Base-by-base conservation (phyloP, 1,140 invertebrate genomes). In the Drosophila chauvacae region DNA sequence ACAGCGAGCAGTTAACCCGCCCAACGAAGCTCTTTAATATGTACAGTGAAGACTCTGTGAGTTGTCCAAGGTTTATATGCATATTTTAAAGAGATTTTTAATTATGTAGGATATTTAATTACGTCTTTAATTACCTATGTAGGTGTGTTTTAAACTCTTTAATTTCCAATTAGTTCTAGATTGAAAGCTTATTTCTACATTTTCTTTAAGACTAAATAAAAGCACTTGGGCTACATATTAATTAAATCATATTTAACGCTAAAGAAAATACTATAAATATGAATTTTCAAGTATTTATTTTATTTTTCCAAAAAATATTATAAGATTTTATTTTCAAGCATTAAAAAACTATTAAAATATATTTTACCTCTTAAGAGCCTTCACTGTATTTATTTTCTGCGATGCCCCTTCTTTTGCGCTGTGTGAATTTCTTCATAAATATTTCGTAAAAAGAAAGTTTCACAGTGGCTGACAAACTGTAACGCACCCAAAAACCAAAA, bases 401-500 rank as follows among this genome's bases (percentile, higher is more conserved):
- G 33, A 50, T 69, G 51, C 57, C 60, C 60, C 60, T 74, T 39
- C 51, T 55, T 37, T 39, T 44, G 56, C 53, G 37, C 44, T 62
- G 28, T 42, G 63, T 50, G 51, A 88, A 79, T 87, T 87, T 87
- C 84, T 86, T 77, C 63, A 86, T 83, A 87, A 86, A 82, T 76
- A 87, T 87, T 87, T 86, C 35, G 80, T 87, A 77, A 87, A 87
- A 87, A 87, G 83, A 87, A 87, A 87, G 84, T 87, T 88, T 79
- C 61, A 60, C 85, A 87, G 77, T 88, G 64, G 55, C 84, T 87
- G 68, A 47, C 64, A 87, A 87, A 87, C 84, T 87, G 84, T 80
- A 78, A 87, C 83, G 84, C 76, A 87, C 76, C 80, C 84, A 71
- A 79, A 76, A 62, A 35, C n/a, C 26, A 57, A 69, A 70, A 41